phyloP scores from a whole-genome alignment of 30 jellyfish, hydroid and myxozoan species.

The Pelagia noctiluca region DNA sequence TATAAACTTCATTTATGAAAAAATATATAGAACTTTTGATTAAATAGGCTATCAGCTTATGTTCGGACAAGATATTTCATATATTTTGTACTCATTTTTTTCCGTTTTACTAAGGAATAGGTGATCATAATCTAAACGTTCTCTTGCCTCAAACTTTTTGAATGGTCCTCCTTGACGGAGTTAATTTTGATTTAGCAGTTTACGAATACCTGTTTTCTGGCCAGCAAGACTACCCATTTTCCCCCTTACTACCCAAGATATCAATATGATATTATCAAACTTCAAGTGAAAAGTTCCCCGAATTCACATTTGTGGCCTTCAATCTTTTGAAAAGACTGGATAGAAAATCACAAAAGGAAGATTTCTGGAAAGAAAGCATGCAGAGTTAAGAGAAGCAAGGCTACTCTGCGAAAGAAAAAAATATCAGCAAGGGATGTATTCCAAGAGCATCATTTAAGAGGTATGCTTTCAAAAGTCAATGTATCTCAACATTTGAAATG shows the following conservation, averaged over 20 bases:
- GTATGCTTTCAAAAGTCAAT: constrained; percentile 27
- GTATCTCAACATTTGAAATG: constrained; percentile 3
- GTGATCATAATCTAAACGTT: not conserved
- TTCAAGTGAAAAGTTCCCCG: constrained; percentile 1
- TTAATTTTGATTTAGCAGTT: not conserved
- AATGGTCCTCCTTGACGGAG: constrained; percentile 18
- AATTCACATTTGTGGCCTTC: constrained; percentile 21
- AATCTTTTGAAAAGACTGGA: constrained; percentile 32
- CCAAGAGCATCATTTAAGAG: constrained; percentile 40
- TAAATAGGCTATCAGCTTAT: constrained; percentile 8
- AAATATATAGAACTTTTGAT: constrained; percentile 1
- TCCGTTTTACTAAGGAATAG: no score
- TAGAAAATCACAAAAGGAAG: constrained; percentile 37
- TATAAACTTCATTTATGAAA: no score
- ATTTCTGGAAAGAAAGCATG: constrained; percentile 30
- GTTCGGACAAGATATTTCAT: constrained; percentile 4
- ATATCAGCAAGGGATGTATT: constrained; percentile 45
- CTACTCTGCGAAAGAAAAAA: constrained; percentile 35
- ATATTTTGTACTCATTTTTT: no score
- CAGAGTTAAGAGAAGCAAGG: constrained; percentile 43
- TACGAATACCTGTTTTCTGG: not conserved
- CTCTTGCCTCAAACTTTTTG: constrained; percentile 5
- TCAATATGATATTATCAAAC: not conserved
- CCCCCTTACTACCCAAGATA: no score
- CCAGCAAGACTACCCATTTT: constrained; percentile 5